Percentiles rank a stretch among this genome's conserved stretches.
These are phyloP conservation scores for Laupala kohalensis DNA, from an alignment of 1,140 invertebrate species.

Conservation along the genomic window DNA sequence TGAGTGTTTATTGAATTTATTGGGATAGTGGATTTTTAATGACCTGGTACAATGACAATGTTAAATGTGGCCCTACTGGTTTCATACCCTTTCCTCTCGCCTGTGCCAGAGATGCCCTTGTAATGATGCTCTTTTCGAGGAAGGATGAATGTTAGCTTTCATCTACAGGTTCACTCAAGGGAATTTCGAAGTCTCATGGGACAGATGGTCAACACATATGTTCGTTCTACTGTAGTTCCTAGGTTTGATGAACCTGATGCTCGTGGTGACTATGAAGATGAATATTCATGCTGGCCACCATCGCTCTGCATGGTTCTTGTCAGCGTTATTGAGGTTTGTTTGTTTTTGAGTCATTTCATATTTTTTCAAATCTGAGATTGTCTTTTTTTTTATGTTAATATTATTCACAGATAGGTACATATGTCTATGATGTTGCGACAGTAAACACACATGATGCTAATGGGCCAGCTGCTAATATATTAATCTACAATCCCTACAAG, in stretches of 20 bases:
- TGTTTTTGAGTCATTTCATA: conserved; percentile 1
- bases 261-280: conserved; percentile 60
- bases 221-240: conserved; percentile 18
- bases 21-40: neutral
- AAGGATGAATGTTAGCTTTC: neutral
- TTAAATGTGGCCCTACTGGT: neutral
- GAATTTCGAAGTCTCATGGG: conserved; percentile 45
- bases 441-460: conserved; percentile 29
- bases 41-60: neutral
- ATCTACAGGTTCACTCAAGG: conserved; percentile 33
- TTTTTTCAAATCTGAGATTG: neutral
- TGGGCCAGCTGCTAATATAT: conserved; percentile 57
- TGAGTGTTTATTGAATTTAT: neutral
- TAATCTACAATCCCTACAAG: conserved; percentile 84
- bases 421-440: conserved; percentile 28
- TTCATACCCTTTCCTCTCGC: too few species aligned
- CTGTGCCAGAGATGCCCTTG: too few species aligned
- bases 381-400: conserved; percentile 2
- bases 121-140: neutral
- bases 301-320: conserved; percentile 66
- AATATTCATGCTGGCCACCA: conserved; percentile 75
- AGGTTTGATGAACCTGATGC: conserved; percentile 41
- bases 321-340: conserved; percentile 30
- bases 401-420: conserved; percentile 21
- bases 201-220: conserved; percentile 29